These are phyloP conservation scores for Eudemis profundana DNA, from an alignment of 2,888 invertebrate species.

Conservation along the genomic window DNA sequence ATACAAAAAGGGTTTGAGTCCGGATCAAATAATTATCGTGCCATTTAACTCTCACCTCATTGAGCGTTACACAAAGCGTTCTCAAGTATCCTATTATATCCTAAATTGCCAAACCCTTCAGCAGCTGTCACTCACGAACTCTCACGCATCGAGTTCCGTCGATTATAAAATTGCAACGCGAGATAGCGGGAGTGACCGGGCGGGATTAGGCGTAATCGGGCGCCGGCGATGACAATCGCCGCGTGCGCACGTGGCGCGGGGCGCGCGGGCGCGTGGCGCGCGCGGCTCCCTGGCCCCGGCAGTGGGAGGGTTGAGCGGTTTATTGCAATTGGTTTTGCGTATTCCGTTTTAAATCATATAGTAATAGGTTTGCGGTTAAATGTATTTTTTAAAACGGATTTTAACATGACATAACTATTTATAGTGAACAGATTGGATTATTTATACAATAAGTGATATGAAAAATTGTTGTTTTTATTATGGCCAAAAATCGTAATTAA, in stretches of 20 bases:
- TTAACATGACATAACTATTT: no score
- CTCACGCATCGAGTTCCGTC: conserved; percentile 53
- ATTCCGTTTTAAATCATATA: background rate
- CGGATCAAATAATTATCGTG: background rate
- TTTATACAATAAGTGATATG: no score
- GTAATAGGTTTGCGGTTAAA: conserved; percentile 1
- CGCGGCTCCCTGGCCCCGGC: conserved; percentile 46
- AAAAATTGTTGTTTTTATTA: no score
- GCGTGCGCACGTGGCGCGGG: conserved; percentile 57
- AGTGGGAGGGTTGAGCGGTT: conserved; percentile 25
- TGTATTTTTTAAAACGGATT: no score
- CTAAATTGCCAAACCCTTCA: conserved; percentile 16
- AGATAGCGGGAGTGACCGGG: conserved; percentile 72
- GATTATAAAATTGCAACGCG: conserved; percentile 72
- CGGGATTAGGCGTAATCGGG: conserved; percentile 80
- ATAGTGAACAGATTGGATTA: no score
- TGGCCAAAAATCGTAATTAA: no score
- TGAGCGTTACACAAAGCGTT: conserved; percentile 1
- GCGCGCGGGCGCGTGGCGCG: conserved; percentile 51
- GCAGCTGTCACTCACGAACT: conserved; percentile 51
- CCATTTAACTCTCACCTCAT: background rate
- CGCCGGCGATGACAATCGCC: conserved; percentile 78
- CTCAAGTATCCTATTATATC: conserved; percentile 17
- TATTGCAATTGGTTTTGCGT: conserved; percentile 26
- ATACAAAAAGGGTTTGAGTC: background rate